Base-by-base conservation (phyloP, 1,140 invertebrate genomes). In the Drosophila nikananu region DNA sequence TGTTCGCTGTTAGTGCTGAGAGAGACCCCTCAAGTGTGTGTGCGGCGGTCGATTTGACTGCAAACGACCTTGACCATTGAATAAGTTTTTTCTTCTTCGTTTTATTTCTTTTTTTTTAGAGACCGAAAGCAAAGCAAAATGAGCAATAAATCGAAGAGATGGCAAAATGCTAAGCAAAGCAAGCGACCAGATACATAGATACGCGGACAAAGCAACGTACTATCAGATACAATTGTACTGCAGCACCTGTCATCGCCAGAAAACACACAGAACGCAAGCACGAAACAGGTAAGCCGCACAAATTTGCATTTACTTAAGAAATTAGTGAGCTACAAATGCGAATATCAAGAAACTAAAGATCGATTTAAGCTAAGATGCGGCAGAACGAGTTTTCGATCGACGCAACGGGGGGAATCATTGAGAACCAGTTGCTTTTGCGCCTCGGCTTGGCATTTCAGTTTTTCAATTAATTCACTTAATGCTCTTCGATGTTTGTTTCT, bases 21-120 rank as follows among this genome's bases (percentile, higher is more conserved):
- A 52, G 63, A 23, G 39, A 51, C 63, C 77, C 32, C 63, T 78
- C 42, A 60, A 55, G 48, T 70, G 46, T 27, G 63, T n/a, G 62
- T 57, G 54, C 51, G 46, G 35, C 37, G 44, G 46, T 84, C 72
- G 77, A 81, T 89, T 90, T 80, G 79, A 90, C 86, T 86, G 86
- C 86, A 82, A 82, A 76, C 86, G 86, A 90, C 86, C 86, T 90
- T 90, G 86, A 90, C 86, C 86, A 90, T 90, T 91, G 83, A 90
- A 90, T 71, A 80, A 58, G 87, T 89, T 81, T 78, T 21, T 49
- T 48, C 48, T 35, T 52, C 27, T 62, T 21, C 52, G 52, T 39
- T 48, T 49, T 27, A 51, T 12, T 30, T 17, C 21, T 77, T 52
- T 73, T 39, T 77, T 55, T 72, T 80, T 77, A 72, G 70, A 39